phyloP scores from a whole-genome alignment of 2,888 invertebrate genomes.

The Suillia variegata region DNA sequence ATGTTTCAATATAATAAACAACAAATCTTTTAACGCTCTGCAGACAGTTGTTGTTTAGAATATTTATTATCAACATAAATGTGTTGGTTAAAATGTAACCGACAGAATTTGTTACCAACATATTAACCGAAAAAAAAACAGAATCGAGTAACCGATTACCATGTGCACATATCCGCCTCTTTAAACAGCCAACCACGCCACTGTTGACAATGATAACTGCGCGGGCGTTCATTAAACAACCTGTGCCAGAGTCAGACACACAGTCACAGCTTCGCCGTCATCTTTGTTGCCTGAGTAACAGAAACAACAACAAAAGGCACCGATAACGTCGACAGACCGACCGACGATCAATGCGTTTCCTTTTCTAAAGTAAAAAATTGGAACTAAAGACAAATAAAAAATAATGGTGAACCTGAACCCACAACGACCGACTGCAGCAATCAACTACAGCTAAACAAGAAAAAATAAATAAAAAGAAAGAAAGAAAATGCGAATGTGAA shows the following conservation, averaged over 20 bases:
- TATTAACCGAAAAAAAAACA: too few species aligned
- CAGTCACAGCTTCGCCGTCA: slow-evolving; percentile 6
- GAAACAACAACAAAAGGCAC: background rate
- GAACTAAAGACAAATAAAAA: background rate
- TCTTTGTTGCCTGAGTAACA: slow-evolving; percentile 11
- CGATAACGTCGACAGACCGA: background rate
- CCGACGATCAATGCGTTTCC: background rate
- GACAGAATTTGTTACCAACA: too few species aligned
- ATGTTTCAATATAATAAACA: too few species aligned
- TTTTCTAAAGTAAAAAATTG: background rate
- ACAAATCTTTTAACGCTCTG: too few species aligned
- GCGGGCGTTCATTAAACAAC: slow-evolving; percentile 23
- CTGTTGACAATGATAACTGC: too few species aligned
- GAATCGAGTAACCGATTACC: background rate
- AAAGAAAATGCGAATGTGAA: too few species aligned
- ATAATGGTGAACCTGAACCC: slow-evolving; percentile 1
- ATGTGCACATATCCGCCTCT: background rate
- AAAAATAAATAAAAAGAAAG: background rate
- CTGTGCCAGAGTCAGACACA: slow-evolving; percentile 14
- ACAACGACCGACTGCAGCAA: background rate
- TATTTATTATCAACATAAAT: too few species aligned
- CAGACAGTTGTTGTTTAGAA: too few species aligned
- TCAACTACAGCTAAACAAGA: too few species aligned
- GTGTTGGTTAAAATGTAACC: too few species aligned
- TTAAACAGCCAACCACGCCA: background rate